phyloP scores from a whole-genome alignment of 2,888 invertebrate species.

The Abrostola triplasia region DNA sequence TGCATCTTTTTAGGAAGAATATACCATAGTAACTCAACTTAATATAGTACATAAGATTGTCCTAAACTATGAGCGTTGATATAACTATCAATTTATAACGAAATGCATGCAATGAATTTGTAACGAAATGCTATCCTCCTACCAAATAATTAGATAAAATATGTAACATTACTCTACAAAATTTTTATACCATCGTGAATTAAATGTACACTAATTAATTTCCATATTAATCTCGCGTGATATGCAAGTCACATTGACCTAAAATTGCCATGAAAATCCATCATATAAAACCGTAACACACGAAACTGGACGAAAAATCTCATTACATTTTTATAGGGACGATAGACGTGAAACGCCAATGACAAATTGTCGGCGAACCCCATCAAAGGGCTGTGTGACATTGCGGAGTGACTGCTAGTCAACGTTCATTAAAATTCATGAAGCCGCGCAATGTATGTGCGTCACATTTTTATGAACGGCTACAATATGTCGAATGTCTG shows the following conservation, averaged over 20 bases:
- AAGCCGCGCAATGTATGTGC: conserved; percentile 47
- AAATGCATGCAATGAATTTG: too few relatives aligned
- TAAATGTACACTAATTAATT: conserved; percentile 38
- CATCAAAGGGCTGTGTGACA: conserved; percentile 49
- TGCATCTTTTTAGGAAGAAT: too few relatives aligned
- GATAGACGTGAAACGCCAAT: conserved; percentile 47
- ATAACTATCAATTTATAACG: too few relatives aligned
- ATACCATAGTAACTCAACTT: too few relatives aligned
- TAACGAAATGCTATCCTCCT: too few relatives aligned
- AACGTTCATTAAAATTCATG: conserved; percentile 70
- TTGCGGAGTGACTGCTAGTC: conserved; percentile 56
- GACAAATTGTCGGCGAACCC: conserved; percentile 49
- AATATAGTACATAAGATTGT: too few relatives aligned
- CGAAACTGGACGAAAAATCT: conserved; percentile 43
- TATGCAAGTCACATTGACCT: conserved; percentile 48
- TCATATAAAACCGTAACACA: conserved; percentile 19
- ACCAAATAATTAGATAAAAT: too few relatives aligned
- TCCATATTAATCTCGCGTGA: conserved; percentile 24
- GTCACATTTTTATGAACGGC: conserved; percentile 44
- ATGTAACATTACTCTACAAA: too few relatives aligned
- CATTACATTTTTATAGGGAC: conserved; percentile 48
- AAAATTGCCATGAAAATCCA: conserved; percentile 54
- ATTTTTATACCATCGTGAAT: too few relatives aligned
- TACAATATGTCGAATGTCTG: conserved; percentile 26
- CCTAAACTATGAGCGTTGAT: too few relatives aligned